These are phyloP conservation scores for Lycocerus yunnanus DNA, from an alignment of 2,888 invertebrate species.

Conservation along the genomic window DNA sequence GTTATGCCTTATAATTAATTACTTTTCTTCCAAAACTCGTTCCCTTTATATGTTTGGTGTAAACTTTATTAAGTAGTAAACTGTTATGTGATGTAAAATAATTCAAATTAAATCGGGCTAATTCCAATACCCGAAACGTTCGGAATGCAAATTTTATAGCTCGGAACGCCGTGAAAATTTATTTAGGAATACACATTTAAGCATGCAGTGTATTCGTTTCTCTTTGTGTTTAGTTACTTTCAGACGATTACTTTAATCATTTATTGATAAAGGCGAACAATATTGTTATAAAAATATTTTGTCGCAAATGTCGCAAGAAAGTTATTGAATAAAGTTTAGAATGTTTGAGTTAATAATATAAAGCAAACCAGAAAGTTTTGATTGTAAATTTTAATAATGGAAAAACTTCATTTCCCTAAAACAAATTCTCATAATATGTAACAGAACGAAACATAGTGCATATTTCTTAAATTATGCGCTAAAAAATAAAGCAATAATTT, in stretches of 20 bases:
- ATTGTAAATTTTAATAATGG: background rate
- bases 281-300: background rate
- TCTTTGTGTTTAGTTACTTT: conserved; percentile 21
- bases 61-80: background rate
- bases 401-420: background rate
- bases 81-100: background rate
- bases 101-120: background rate
- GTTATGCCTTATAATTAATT: background rate
- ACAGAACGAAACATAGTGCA: background rate
- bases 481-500: background rate
- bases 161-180: background rate
- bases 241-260: no score
- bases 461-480: background rate
- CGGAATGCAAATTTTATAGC: background rate
- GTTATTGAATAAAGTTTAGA: background rate
- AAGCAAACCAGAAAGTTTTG: background rate
- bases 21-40: background rate
- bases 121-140: background rate
- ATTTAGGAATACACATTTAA: conserved; percentile 2
- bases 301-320: background rate
- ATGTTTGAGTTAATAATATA: background rate
- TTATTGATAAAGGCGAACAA: background rate
- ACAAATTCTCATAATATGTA: background rate
- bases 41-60: background rate
- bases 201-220: background rate